These are phyloP conservation scores for Leptinotarsa haldemani DNA, from an alignment of 2,888 invertebrate genomes.

Conservation along the genomic window DNA sequence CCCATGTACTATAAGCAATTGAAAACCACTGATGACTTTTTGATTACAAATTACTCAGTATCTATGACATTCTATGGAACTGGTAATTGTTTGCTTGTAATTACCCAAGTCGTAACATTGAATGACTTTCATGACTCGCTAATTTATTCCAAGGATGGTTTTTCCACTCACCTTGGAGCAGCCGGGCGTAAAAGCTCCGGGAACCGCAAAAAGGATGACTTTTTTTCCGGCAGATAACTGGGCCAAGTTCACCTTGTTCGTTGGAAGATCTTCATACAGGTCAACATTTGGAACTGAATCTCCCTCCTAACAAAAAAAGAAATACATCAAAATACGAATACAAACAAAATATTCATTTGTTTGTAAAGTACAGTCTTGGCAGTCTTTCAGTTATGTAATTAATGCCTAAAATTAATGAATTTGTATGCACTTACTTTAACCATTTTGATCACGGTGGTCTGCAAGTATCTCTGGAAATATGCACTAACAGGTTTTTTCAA, in stretches of 20 bases:
- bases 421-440: conserved; percentile 33
- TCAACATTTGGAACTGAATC: conserved; percentile 83
- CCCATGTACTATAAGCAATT: no score
- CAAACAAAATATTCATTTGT: not conserved
- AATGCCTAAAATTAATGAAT: not conserved
- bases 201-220: conserved; percentile 89
- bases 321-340: conserved; percentile 37
- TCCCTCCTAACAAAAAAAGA: conserved; percentile 79
- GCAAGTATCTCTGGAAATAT: conserved; percentile 33
- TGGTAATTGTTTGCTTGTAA: not conserved
- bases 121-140: conserved; percentile 20
- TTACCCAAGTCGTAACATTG: not conserved
- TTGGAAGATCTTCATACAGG: conserved; percentile 87
- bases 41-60: no score
- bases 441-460: conserved; percentile 34
- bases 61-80: no score
- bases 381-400: conserved; percentile 21
- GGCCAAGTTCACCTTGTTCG: conserved; percentile 84
- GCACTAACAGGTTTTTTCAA: conserved; percentile 14
- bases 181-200: conserved; percentile 95
- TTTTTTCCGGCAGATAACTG: conserved; percentile 83
- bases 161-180: conserved; percentile 78
- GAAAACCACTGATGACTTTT: no score
- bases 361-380: not conserved
- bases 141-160: conserved; percentile 23